These are phyloP conservation scores for Argynnis bischoffii DNA, from an alignment of 2,888 invertebrate species.

Conservation along the genomic window DNA sequence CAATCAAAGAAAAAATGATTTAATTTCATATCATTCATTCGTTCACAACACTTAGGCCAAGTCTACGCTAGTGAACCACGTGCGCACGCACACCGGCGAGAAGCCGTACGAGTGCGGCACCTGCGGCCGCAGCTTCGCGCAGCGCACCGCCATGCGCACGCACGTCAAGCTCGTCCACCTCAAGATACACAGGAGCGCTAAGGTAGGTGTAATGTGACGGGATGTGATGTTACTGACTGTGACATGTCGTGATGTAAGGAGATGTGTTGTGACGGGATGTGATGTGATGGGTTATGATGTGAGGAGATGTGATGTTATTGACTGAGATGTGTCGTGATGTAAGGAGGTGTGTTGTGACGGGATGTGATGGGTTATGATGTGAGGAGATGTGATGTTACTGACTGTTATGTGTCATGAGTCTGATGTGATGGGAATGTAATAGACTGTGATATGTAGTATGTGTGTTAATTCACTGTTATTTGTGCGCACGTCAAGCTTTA, in stretches of 20 bases:
- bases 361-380: background rate
- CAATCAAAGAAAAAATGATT: too few relatives aligned
- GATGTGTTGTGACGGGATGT: too few relatives aligned
- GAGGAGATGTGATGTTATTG: background rate
- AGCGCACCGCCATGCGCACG: constrained; percentile 67
- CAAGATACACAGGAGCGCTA: constrained; percentile 54
- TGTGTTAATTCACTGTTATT: too few relatives aligned
- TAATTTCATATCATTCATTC: too few relatives aligned
- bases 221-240: background rate
- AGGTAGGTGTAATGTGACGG: constrained; percentile 40
- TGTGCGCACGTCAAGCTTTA: too few relatives aligned
- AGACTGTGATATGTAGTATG: background rate
- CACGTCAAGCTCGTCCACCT: constrained; percentile 69
- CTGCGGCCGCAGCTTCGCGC: constrained; percentile 66
- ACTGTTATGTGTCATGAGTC: background rate
- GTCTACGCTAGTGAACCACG: constrained; percentile 65
- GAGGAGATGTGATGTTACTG: background rate
- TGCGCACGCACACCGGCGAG: constrained; percentile 72
- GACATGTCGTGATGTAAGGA: background rate
- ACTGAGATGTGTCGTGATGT: background rate
- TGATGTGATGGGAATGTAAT: background rate
- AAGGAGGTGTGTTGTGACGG: too few relatives aligned
- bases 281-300: background rate
- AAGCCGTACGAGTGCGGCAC: constrained; percentile 63
- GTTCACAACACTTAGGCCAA: constrained; percentile 52